Conservation (phyloP, 37 sponge, comb jelly and placozoan genomes). For the Haliclona indistincta region DNA sequence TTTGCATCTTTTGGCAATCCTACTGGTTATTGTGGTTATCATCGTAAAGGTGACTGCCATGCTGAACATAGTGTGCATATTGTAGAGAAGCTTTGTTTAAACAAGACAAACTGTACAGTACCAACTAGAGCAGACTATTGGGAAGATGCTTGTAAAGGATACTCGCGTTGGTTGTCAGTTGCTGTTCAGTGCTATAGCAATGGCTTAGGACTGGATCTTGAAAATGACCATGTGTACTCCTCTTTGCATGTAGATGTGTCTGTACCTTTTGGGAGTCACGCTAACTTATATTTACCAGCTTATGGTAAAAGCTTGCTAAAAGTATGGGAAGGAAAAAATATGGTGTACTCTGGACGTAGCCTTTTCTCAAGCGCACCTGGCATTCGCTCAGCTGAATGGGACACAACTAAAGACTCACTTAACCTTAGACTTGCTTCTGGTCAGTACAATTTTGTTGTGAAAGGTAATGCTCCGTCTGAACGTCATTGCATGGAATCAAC, state of each 20-base stretch:
- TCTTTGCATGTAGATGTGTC: constrained; percentile 18
- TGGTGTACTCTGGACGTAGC: not conserved
- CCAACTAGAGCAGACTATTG: constrained; percentile 34
- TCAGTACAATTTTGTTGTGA: constrained; percentile 9
- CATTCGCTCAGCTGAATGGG: constrained; percentile 6
- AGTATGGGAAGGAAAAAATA: constrained; percentile 7
- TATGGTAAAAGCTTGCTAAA: constrained; percentile 19
- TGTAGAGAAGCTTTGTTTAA: constrained; percentile 23
- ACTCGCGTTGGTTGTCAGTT: constrained; percentile 28
- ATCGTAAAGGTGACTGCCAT: constrained; percentile 28
- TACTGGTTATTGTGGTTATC: constrained; percentile 25
- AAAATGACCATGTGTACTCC: constrained; percentile 2
- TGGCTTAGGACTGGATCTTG: not conserved
- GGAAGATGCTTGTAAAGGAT: constrained; percentile 23
- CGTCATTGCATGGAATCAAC: not conserved
- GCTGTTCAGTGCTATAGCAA: constrained; percentile 23
- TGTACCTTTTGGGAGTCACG: constrained; percentile 30
- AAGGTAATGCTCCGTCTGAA: not conserved
- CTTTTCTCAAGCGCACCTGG: not conserved
- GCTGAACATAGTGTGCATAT: not conserved
- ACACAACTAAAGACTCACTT: not conserved
- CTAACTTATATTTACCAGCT: constrained; percentile 26
- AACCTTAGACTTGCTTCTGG: constrained; percentile 12
- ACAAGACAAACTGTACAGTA: constrained; percentile 15
- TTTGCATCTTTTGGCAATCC: constrained; percentile 52